Conservation (phyloP, 2,888 invertebrate genomes). For the Pollenia labialis region DNA sequence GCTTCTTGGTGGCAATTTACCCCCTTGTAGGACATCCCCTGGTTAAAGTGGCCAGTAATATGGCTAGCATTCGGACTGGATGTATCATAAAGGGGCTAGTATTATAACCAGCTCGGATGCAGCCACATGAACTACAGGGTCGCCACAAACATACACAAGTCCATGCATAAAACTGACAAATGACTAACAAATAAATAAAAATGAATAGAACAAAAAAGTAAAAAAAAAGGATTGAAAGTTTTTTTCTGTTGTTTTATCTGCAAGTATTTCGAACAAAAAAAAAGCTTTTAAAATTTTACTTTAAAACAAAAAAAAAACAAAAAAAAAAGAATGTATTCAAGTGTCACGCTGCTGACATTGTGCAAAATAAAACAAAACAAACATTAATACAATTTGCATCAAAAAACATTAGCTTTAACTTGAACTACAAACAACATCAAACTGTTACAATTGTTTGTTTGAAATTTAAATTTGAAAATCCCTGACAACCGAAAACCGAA, state of each 20-base stretch:
- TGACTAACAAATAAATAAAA: conserved; percentile 63
- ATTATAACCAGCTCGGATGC: too few relatives aligned
- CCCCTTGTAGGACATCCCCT: too few relatives aligned
- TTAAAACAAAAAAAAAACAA: conserved; percentile 15
- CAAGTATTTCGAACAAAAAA: background rate
- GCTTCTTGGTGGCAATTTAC: too few relatives aligned
- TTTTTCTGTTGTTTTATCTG: background rate
- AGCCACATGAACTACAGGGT: too few relatives aligned
- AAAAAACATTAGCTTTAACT: conserved; percentile 67
- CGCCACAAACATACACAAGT: background rate
- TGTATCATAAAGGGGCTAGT: too few relatives aligned
- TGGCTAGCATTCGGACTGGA: too few relatives aligned
- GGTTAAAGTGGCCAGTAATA: too few relatives aligned
- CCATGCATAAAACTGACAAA: conserved; percentile 38
- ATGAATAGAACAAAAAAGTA: background rate
- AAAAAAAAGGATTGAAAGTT: conserved; percentile 29
- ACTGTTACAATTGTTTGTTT: conserved; percentile 64
- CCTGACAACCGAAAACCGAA: conserved; percentile 38
- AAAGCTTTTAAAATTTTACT: conserved; percentile 56
- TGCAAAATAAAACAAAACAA: conserved; percentile 38
- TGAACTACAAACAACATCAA: conserved; percentile 58
- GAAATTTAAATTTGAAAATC: conserved; percentile 61
- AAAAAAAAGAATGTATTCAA: conserved; percentile 36
- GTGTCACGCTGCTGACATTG: conserved; percentile 64
- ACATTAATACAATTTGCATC: conserved; percentile 72